Percentiles rank a stretch among this genome's conserved stretches.
Conservation (phyloP, 1,140 invertebrate genomes). For the Trialeurodes vaporariorum region DNA sequence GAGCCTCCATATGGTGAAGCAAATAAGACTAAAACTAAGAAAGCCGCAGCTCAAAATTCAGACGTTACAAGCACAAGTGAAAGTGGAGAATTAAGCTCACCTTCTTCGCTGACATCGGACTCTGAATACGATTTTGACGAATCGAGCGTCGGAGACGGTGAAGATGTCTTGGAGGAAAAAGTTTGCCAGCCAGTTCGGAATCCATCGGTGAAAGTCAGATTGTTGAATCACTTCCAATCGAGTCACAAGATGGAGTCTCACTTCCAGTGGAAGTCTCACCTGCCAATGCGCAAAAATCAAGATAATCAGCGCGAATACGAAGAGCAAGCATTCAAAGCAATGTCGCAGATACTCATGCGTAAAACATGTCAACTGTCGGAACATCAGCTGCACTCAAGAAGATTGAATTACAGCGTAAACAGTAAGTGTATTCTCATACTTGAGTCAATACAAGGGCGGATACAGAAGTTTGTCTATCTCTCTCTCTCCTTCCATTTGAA, state of each 20-base stretch:
- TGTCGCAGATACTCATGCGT: not conserved
- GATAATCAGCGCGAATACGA: constrained; percentile 71
- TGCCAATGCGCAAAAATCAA: constrained; percentile 67
- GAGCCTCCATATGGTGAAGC: not conserved
- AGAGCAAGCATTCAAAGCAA: constrained; percentile 34
- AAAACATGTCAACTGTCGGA: not conserved
- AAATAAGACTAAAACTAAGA: not conserved
- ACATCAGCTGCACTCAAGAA: not conserved
- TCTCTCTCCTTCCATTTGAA: too few species aligned
- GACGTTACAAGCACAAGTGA: not conserved
- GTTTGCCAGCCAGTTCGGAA: not conserved
- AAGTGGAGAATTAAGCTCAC: not conserved
- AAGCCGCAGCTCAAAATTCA: not conserved
- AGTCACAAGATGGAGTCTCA: not conserved
- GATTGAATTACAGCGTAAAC: not conserved
- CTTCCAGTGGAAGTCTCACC: constrained; percentile 51
- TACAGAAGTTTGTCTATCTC: too few species aligned
- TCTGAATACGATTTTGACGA: not conserved
- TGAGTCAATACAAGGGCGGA: too few species aligned
- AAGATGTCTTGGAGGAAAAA: not conserved
- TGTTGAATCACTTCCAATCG: not conserved
- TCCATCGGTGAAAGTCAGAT: not conserved
- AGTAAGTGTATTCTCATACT: not conserved
- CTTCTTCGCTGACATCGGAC: not conserved
- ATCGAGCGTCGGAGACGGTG: not conserved